These are phyloP conservation scores for Medauroidea extradentata DNA, from an alignment of 1,140 invertebrate genomes.

Conservation along the genomic window DNA sequence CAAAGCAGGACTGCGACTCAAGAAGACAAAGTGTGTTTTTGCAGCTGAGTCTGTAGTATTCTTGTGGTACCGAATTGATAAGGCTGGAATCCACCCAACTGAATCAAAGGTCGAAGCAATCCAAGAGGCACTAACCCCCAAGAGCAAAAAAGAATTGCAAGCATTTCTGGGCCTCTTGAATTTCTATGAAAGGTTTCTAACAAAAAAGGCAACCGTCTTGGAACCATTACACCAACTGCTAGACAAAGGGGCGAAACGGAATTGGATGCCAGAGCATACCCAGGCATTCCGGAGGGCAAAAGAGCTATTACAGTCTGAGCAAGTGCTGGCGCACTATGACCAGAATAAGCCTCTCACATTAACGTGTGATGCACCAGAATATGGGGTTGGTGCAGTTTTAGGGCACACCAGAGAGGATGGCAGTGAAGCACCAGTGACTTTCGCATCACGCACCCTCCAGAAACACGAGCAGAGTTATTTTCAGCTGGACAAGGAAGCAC, in stretches of 20 bases:
- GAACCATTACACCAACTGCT: constrained; percentile 24
- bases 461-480: constrained; percentile 42
- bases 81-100: too few relatives aligned
- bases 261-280: constrained; percentile 29
- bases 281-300: constrained; percentile 29
- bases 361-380: constrained; percentile 33
- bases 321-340: constrained; percentile 32
- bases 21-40: too few relatives aligned
- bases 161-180: not conserved
- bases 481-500: constrained; percentile 46
- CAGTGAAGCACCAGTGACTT: constrained; percentile 30
- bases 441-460: constrained; percentile 31
- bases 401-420: constrained; percentile 31
- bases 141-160: too few relatives aligned
- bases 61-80: too few relatives aligned
- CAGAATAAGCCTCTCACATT: constrained; percentile 26
- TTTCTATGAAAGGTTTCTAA: not conserved
- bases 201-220: constrained; percentile 26
- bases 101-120: too few relatives aligned
- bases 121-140: too few relatives aligned
- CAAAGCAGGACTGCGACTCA: too few relatives aligned
- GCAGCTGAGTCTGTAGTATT: too few relatives aligned
- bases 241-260: constrained; percentile 24
- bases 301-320: constrained; percentile 9
- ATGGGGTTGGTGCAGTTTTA: constrained; percentile 37